A percentile compares a stretch with the other conserved stretches of the same genome.
Evolutionary conservation across 2,888 invertebrate species (phyloP).

Genomic region (Drosophila mimica): DNA sequence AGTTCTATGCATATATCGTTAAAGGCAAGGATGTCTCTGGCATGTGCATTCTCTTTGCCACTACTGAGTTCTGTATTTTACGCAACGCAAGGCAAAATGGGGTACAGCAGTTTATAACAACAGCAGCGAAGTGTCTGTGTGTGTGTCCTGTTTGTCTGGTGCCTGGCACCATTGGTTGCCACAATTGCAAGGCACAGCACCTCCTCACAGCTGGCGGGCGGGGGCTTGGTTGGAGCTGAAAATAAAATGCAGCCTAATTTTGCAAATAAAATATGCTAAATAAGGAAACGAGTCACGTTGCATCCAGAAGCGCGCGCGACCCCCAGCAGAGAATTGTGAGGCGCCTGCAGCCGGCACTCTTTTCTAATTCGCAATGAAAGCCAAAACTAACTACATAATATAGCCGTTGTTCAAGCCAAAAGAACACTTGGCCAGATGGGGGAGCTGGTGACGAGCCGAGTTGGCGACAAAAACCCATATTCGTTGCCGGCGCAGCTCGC

Average conservation of each 20-base stretch:
- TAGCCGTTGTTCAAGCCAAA: conserved; percentile 20
- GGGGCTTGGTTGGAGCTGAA: background rate
- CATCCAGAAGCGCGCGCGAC: background rate
- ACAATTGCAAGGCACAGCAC: conserved; percentile 45
- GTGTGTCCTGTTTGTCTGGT: conserved; percentile 32
- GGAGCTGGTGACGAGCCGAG: background rate
- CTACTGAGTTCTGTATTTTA: conserved; percentile 45
- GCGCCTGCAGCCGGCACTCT: conserved; percentile 71
- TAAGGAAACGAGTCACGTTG: conserved; percentile 51
- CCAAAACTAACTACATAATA: conserved; percentile 30
- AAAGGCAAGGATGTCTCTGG: background rate
- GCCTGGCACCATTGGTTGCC: conserved; percentile 53
- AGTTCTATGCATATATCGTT: background rate
- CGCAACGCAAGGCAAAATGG: conserved; percentile 40
- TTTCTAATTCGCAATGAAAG: conserved; percentile 70
- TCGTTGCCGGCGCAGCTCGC: background rate
- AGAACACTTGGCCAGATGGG: conserved; percentile 20
- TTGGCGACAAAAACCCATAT: background rate
- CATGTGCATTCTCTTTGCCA: conserved; percentile 18
- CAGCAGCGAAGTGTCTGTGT: conserved; percentile 26
- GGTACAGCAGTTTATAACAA: conserved; percentile 34
- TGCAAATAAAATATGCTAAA: conserved; percentile 72
- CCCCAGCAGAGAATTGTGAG: conserved; percentile 57
- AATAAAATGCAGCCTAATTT: conserved; percentile 65
- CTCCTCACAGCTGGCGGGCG: conserved; percentile 42